phyloP scores from a whole-genome alignment of 2,113 vertebrate genomes.

The Istiophorus platypterus region DNA sequence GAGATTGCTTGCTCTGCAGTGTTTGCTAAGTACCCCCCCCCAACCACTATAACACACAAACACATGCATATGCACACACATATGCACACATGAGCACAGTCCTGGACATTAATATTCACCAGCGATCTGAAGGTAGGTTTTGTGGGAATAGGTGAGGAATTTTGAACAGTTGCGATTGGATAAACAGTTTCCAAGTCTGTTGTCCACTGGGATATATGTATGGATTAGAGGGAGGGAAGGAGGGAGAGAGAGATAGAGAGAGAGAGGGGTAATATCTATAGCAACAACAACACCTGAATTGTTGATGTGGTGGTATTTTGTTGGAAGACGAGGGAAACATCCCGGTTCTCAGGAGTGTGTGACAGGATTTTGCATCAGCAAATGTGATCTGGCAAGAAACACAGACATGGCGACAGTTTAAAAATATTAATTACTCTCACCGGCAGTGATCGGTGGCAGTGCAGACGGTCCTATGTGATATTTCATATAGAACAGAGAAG shows the following conservation, averaged over 20 bases:
- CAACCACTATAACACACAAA: conserved; percentile 25
- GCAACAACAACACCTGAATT: conserved; percentile 35
- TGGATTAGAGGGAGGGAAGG: conserved; percentile 27
- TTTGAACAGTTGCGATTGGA: conserved; percentile 53
- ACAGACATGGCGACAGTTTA: neutral
- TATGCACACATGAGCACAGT: conserved; percentile 26
- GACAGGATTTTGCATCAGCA: too few relatives aligned
- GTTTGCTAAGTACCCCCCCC: conserved; percentile 49
- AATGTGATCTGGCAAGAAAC: neutral
- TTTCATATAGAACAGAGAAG: neutral
- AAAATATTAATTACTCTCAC: too few relatives aligned
- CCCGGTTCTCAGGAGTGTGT: neutral
- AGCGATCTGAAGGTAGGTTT: conserved; percentile 30
- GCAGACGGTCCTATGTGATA: neutral
- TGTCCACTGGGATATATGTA: conserved; percentile 35
- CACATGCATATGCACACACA: conserved; percentile 23
- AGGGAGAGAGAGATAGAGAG: neutral
- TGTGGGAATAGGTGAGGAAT: conserved; percentile 62
- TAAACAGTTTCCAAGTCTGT: conserved; percentile 43
- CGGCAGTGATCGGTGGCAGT: too few relatives aligned
- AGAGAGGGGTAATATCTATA: conserved; percentile 6
- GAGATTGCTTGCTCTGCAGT: conserved; percentile 65
- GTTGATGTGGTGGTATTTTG: conserved; percentile 37
- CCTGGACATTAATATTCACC: conserved; percentile 48
- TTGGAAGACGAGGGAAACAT: neutral